A percentile compares a stretch with the other conserved stretches of the same genome.
Conservation (phyloP, 2,797 vertebrate species). For the Monodelphis domestica region DNA sequence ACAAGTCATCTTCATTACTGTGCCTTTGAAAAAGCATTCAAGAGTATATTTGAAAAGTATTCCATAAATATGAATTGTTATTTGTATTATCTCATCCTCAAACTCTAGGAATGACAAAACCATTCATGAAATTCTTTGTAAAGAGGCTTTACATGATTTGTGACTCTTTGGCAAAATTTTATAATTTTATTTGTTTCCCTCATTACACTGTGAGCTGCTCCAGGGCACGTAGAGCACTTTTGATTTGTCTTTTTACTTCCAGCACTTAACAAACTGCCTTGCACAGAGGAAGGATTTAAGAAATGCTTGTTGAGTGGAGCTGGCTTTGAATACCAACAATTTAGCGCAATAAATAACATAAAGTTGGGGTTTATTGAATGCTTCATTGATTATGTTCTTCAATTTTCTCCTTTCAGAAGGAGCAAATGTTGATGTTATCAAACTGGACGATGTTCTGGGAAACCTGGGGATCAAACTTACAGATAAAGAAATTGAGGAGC, state of each 20-base stretch:
- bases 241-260: neutral
- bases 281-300: neutral
- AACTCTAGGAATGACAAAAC: neutral
- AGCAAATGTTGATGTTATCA: neutral
- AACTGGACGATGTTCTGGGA: conserved; percentile 42
- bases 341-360: no score
- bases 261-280: neutral
- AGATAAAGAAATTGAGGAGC: conserved; percentile 38
- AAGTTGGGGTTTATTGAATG: neutral
- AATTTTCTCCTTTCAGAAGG: conserved; percentile 51
- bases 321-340: neutral
- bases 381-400: conserved; percentile 21
- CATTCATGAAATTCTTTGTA: neutral
- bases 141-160: neutral
- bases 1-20: neutral
- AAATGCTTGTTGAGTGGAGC: neutral
- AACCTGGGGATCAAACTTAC: conserved; percentile 25
- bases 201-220: neutral
- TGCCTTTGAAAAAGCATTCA: neutral
- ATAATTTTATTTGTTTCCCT: neutral
- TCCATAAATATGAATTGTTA: neutral
- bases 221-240: neutral
- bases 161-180: neutral
- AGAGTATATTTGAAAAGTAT: no score
- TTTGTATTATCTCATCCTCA: neutral